Base-by-base conservation (phyloP, 2,888 invertebrate genomes). In the Chymomyza procnemis region DNA sequence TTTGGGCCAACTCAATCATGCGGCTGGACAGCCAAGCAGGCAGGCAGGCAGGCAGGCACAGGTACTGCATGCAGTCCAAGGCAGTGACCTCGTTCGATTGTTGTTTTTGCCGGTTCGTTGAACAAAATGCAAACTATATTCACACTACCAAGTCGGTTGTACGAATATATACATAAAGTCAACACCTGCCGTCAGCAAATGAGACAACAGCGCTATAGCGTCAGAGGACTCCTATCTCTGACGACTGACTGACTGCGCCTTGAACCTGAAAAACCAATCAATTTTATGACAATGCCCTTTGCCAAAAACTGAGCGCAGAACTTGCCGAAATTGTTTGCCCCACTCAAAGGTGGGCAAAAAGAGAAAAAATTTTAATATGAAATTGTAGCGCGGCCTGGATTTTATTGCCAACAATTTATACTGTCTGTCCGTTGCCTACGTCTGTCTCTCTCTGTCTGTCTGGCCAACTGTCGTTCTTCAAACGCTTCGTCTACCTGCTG, bases 181-280 rank as follows among this genome's bases (percentile, higher is more conserved):
- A 57, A 61, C 64, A 64, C 64, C 64, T 61, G 68, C 61, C 50
- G 55, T 57, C n/a, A 14, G 12, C 19, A 64, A 34, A 30, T 30
- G 14, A n/a, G 48, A 57, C 12, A 18, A 18, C 47, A 16, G 46
- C n/a, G 46, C n/a, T 66, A 60, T 55, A 61, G 63, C 73, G 68
- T 9, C 58, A 22, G 21, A 12, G n/a, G 16, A 22, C n/a, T n/a
- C 60, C 19, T 52, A 62, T 21, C n/a, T 21, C 59, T 60, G 47
- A 22, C 54, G 4, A 54, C 54, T 54, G 46, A 56, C 12, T 47
- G 52, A 50, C 16, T 72, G 71, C 66, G 74, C 73, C 66, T 57
- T 78, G 75, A 79, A 80, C 78, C 76, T 71, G 66, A 79, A 80
- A 79, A 79, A 75, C 87, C 82, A 88, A 88, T 88, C 85, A 81